Base-by-base conservation (phyloP, 2,888 invertebrate species). In the Blastobasis lacticolella region DNA sequence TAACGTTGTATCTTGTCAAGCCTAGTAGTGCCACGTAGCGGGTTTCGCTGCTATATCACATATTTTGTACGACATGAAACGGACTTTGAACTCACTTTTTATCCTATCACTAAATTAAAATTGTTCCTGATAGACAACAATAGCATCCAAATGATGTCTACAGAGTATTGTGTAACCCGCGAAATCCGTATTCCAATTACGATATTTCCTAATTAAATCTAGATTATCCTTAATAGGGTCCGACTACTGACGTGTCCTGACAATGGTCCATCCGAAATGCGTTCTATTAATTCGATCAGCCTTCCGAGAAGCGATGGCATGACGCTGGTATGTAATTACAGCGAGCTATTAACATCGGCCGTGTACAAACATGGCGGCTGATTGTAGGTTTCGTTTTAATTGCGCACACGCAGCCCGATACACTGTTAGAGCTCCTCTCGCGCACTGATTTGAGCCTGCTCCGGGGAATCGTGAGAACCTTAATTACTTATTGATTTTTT, bases 301-400 rank as follows among this genome's bases (percentile, higher is more conserved):
- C 85, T 87, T 87, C 87, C 81, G 78, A 87, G 87, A 87, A 75
- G 71, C 79, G 78, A 79, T 82, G 75, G 73, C 80, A 84, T 83
- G 84, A 80, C 80, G 73, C 79, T 79, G 79, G 76, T 83, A 79
- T 86, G 86, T 87, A 88, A 88, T 88, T 87, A 88, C 86, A 77
- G 75, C 72, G 73, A 71, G 85, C 85, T 85, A 87, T 87, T 88
- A 87, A 86, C 87, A 85, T 85, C 83, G 81, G 64, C 86, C 85
- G 85, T 85, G 85, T 87, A 87, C 87, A 87, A 88, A 88, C 88
- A 88, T 88, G 87, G 87, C 84, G 79, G 83, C 77, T 88, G 86
- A 88, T 88, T 88, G 86, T 79, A 63, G 87, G 87, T 84, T 87
- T 80, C 82, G 78, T 85, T 86, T 88, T 88, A 88, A 88, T 88